Percentiles rank a stretch among this genome's conserved stretches.
Evolutionary conservation across 2,888 invertebrate genomes (phyloP).

Genomic region (Folsomia manolachei): DNA sequence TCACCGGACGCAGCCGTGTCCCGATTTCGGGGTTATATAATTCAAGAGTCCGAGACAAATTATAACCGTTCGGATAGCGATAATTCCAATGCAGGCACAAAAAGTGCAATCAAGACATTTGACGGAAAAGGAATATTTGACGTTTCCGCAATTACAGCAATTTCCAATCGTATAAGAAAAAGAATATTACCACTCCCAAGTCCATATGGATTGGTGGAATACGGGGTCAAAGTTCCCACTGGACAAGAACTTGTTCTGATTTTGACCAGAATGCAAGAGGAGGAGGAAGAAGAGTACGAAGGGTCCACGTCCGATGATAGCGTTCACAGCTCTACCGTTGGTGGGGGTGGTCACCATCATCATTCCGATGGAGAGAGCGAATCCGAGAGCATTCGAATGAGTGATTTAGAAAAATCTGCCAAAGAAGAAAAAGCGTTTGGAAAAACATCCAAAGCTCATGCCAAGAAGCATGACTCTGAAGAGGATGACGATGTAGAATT

Average conservation of each 20-base stretch:
- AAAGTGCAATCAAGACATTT: not conserved
- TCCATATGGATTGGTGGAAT: constrained; percentile 31
- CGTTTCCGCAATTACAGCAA: constrained; percentile 22
- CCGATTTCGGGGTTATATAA: constrained; percentile 23
- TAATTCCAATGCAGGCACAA: not conserved
- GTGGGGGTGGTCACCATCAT: not conserved
- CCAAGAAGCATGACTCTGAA: not conserved
- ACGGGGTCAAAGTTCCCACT: constrained; percentile 34
- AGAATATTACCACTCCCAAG: constrained; percentile 30
- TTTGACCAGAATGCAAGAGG: constrained; percentile 33
- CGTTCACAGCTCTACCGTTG: constrained; percentile 15
- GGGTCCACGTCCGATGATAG: constrained; percentile 28
- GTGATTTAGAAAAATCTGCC: constrained; percentile 20
- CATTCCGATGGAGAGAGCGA: not conserved
- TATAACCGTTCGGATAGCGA: constrained; percentile 19
- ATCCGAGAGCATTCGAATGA: constrained; percentile 12
- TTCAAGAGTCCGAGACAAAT: constrained; percentile 25
- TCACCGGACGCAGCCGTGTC: constrained; percentile 28
- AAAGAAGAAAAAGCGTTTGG: constrained; percentile 1
- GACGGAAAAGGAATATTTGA: not conserved
- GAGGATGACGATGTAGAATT: constrained; percentile 12
- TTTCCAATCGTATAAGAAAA: constrained; percentile 29
- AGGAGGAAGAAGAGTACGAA: constrained; percentile 32
- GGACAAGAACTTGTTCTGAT: constrained; percentile 30
- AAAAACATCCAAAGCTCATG: not conserved